phyloP scores from a whole-genome alignment of 2,113 vertebrate species.

The Empidonax alnorum region DNA sequence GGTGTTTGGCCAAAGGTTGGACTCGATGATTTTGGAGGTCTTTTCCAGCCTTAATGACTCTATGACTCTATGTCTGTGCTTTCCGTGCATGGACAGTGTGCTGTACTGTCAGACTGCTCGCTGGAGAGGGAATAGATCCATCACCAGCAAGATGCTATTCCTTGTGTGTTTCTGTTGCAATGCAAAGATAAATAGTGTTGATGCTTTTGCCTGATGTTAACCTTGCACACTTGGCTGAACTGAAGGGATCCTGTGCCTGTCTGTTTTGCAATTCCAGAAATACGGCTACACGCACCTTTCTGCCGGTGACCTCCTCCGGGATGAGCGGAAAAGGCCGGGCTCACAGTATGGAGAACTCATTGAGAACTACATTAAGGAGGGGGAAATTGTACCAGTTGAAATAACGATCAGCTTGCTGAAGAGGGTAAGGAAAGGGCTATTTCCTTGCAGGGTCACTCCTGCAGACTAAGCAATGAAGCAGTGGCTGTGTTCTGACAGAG shows the following conservation, averaged over 20 bases:
- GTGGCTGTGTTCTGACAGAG: background rate
- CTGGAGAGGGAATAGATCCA: background rate
- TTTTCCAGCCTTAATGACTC: background rate
- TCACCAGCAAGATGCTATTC: background rate
- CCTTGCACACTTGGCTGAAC: background rate
- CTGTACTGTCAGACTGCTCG: fast-evolving
- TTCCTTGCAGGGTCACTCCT: background rate
- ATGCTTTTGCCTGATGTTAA: background rate
- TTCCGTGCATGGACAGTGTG: background rate
- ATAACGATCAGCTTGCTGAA: constrained; percentile 94
- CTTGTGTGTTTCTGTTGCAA: background rate
- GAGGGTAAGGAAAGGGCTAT: constrained; percentile 80
- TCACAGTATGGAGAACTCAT: constrained; percentile 93
- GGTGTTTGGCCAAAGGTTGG: background rate
- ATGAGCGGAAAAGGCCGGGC: constrained; percentile 86
- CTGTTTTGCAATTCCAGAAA: constrained; percentile 74
- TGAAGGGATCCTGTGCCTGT: background rate
- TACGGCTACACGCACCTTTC: constrained; percentile 94
- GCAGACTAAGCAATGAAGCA: background rate
- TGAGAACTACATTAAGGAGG: constrained; percentile 90
- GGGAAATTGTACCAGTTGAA: constrained; percentile 94
- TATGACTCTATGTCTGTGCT: background rate
- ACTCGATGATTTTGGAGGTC: background rate
- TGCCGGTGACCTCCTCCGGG: constrained; percentile 93
- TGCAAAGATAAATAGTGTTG: background rate